phyloP scores from a whole-genome alignment of 1,140 invertebrate genomes.

The Calephelis virginiensis region DNA sequence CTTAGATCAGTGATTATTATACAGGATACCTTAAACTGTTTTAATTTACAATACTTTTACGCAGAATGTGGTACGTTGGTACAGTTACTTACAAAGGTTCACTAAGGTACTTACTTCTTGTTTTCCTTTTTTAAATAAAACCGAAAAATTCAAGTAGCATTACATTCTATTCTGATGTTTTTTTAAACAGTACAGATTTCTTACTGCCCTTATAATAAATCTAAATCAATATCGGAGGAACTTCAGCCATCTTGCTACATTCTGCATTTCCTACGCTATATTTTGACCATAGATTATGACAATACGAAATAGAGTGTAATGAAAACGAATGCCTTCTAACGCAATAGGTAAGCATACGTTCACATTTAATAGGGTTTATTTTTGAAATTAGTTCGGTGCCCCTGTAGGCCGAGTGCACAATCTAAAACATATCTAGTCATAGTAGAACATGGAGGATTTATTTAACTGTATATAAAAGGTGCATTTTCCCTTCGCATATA shows the following conservation, averaged over 20 bases:
- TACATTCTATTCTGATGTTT: too few species aligned
- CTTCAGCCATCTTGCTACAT: conserved; percentile 11
- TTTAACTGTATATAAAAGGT: conserved; percentile 60
- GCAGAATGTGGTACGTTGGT: not conserved
- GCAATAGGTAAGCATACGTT: conserved; percentile 70
- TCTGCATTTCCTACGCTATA: conserved; percentile 35
- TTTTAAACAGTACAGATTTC: too few species aligned
- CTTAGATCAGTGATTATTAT: not conserved
- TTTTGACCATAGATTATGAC: conserved; percentile 75
- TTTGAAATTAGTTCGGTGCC: conserved; percentile 60
- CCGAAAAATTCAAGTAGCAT: too few species aligned
- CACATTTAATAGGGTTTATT: conserved; percentile 68
- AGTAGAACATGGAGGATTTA: conserved; percentile 58
- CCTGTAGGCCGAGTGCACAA: conserved; percentile 62
- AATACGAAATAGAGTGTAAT: conserved; percentile 73
- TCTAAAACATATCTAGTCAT: conserved; percentile 77
- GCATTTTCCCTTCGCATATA: conserved; percentile 68
- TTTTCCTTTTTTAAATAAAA: not conserved
- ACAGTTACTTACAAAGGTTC: not conserved
- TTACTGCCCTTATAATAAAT: not conserved
- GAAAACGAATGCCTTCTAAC: conserved; percentile 69
- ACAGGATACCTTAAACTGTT: conserved; percentile 2
- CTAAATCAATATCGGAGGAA: not conserved
- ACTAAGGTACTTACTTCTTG: not conserved
- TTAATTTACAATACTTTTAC: not conserved